A percentile compares a stretch with the other conserved stretches of the same genome.
Conservation (phyloP, 2,797 vertebrate genomes). For the Cichlasoma orientale region DNA sequence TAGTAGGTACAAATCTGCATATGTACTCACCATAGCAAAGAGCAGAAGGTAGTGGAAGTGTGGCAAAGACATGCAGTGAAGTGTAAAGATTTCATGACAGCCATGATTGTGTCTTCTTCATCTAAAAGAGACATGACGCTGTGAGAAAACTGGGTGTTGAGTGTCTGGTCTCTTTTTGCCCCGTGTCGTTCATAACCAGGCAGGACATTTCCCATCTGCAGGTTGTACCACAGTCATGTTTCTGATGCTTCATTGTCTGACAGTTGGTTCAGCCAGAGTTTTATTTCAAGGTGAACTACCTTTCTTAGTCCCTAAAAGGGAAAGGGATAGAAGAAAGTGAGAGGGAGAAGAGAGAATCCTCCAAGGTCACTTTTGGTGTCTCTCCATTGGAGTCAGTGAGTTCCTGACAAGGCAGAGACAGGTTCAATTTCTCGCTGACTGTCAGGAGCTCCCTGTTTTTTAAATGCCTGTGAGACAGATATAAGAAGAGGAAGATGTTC, state of each 20-base stretch:
- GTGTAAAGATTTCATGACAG: constrained; percentile 13
- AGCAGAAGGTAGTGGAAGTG: not conserved
- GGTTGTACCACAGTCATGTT: constrained; percentile 53
- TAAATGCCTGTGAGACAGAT: constrained; percentile 67
- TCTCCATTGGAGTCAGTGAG: constrained; percentile 68
- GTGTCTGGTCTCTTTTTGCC: constrained; percentile 33
- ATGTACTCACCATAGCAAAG: not conserved
- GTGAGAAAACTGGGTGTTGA: constrained; percentile 7
- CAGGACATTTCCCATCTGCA: constrained; percentile 50
- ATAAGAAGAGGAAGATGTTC: constrained; percentile 72
- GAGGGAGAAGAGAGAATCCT: constrained; percentile 43
- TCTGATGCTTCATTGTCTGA: constrained; percentile 62
- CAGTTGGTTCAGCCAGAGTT: constrained; percentile 29
- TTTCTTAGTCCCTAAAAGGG: constrained; percentile 17
- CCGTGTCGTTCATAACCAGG: constrained; percentile 22
- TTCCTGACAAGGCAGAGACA: constrained; percentile 72
- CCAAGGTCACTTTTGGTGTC: constrained; percentile 72
- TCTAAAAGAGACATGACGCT: constrained; percentile 19
- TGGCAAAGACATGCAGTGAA: not conserved
- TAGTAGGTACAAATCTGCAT: not conserved
- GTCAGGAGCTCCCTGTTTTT: constrained; percentile 69
- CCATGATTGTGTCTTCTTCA: constrained; percentile 10
- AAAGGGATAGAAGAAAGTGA: constrained; percentile 12
- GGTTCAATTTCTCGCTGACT: constrained; percentile 76
- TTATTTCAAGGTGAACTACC: constrained; percentile 55